Evolutionary conservation across 2,113 vertebrate genomes (phyloP).

Genomic region (Tetrax tetrax): DNA sequence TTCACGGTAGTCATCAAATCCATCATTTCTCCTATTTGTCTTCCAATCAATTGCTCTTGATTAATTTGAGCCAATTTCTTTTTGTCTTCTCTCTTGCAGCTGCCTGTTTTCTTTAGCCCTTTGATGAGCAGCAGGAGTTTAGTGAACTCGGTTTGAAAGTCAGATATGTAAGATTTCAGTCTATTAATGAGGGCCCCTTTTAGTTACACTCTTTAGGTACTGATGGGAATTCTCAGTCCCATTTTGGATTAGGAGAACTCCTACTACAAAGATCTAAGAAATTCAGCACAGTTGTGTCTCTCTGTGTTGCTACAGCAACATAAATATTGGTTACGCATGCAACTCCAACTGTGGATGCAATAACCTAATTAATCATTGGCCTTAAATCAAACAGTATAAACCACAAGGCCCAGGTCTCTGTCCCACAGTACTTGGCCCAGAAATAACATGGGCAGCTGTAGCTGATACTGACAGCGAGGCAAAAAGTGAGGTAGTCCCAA

Average conservation of each 20-base stretch:
- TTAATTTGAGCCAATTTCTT: neutral
- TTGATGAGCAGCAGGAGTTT: neutral
- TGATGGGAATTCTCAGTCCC: neutral
- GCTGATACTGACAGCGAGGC: neutral
- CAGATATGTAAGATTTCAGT: neutral
- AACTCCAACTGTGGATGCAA: neutral
- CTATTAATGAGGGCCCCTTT: neutral
- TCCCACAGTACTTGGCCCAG: neutral
- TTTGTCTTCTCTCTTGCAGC: neutral
- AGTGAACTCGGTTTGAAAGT: neutral
- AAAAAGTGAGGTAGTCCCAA: neutral
- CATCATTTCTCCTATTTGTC: neutral
- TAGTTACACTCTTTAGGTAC: neutral
- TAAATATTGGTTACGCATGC: neutral
- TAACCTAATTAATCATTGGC: neutral
- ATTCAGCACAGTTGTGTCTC: slow-evolving; percentile 14
- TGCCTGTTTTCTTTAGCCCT: neutral
- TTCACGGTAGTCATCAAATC: neutral
- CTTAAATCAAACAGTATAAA: neutral
- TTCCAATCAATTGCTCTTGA: slow-evolving; percentile 17
- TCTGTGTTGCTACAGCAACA: neutral
- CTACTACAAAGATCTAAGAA: neutral
- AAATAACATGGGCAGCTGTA: neutral
- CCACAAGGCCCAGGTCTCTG: neutral
- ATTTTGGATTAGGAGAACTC: neutral